Evolutionary conservation across 92 coral and sea anemone species (phyloP), one percentile per base, ranked within the genome.

Genomic region (Porites rus): DNA sequence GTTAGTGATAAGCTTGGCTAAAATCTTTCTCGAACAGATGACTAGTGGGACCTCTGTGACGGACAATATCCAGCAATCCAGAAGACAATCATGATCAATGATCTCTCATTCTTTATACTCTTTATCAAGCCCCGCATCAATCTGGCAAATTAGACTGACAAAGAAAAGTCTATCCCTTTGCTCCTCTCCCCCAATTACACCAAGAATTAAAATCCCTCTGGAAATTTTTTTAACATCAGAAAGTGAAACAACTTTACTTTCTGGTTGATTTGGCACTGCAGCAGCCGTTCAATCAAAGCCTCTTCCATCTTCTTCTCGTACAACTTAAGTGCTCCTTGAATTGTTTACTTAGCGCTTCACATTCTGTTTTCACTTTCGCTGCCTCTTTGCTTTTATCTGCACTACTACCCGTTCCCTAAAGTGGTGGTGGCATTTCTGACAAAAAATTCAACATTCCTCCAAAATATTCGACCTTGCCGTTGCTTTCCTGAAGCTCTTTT

Each of bases 81-180:
- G 31, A 28, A 28, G 31, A 28, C 31, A 28, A 28, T 28, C 31
- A 2, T 28, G 31, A 51, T 93, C 93, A 66, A 90, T 79, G 0
- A 90, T 75, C 60, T 93, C 91, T 9, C 69, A 51, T 85, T 90
- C 93, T 2, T 68, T 84, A 67, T 90, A 84, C 10, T 77, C 91
- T 69, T 72, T 87, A 56, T 85, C 70, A 7, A 90, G 73, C n/a
- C 85, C 90, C n/a, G 83, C 51, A 43, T 90, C 91, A 43, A 92
- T 88, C 76, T 92, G 90, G 77, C 86, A 69, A 24, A 74, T 52
- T 25, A 89, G 73, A 65, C 92, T 89, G 1, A 89, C 86, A 4
- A 89, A 62, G 1, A 89, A 84, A 75, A 89, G 61, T 65, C 76
- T 16, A 38, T 89, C 92, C 68, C 78, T 89, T 25, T 89, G 87